phyloP scores from a whole-genome alignment of 2,888 invertebrate species.

The Phragmatobia fuliginosa region DNA sequence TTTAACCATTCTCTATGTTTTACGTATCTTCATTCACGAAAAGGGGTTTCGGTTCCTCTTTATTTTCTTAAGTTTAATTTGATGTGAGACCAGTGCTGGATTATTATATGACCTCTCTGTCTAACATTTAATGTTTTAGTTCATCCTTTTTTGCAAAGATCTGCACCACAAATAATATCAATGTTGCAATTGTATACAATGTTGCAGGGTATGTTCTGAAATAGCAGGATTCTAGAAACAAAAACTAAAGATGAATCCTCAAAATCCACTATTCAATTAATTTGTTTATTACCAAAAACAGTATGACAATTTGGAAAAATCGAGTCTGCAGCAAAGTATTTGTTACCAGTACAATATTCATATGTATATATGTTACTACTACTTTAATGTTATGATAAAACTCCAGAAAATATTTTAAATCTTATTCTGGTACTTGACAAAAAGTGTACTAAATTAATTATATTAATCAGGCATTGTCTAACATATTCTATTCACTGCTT shows the following conservation, averaged over 20 bases:
- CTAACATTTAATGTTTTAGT: neutral
- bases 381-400: too few relatives aligned
- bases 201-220: neutral
- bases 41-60: neutral
- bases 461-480: conserved; percentile 13
- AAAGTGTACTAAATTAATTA: neutral
- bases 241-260: too few relatives aligned
- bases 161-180: neutral
- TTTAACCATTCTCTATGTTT: conserved; percentile 1
- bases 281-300: neutral
- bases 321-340: neutral
- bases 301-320: neutral
- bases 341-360: neutral
- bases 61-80: conserved; percentile 1
- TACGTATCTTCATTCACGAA: neutral
- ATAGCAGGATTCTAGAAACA: neutral
- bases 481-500: conserved; percentile 9
- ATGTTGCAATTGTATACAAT: neutral
- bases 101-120: neutral
- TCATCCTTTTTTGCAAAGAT: neutral
- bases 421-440: neutral
- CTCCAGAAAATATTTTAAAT: neutral
- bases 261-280: neutral
- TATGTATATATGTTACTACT: neutral
- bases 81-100: neutral